Base-by-base conservation (phyloP, 2,113 vertebrate species). In the Microcebus griseorufus region DNA sequence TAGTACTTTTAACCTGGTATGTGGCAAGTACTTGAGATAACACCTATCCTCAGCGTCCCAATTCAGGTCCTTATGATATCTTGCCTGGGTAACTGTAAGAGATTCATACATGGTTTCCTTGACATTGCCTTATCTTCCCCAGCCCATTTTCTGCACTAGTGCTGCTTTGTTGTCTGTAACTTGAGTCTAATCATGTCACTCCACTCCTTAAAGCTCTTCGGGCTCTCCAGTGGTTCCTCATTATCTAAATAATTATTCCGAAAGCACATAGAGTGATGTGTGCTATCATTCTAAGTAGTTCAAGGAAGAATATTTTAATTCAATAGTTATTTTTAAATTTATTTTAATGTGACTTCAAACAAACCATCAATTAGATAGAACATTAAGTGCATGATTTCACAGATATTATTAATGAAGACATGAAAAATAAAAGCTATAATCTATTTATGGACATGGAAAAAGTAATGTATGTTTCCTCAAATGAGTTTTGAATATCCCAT, bases 281-380 rank as follows among this genome's bases (percentile, higher is more conserved):
- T 82, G 27, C 18, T 42, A 88, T 60, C 81, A 78, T n/a, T 92
- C 96, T 84, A 94, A 76, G 45, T 82, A 85, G 29, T 90, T 89
- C 73, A 92, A 29, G 27, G 39, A 91, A 92, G 39, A 97, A 51
- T 23, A 70, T 14, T 92, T 81, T 75, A 65, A 67, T 64, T 88
- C 80, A 92, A 70, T 32, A 78, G 45, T 27, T 84, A 45, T 73
- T 62, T 18, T 39, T 37, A 75, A 90, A 65, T 51, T 76, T 87
- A 86, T 73, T 90, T 91, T 69, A 60, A 93, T 93, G 32, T 82
- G 51, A 73, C 4, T 87, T 89, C 75, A 69, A 92, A 94, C 32
- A 94, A 95, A 88, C 12, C 18, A 65, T 82, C 25, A 75, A 72
- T 60, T 39, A 96, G 72, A 58, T 85, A 70, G 9, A 4, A 70